Evolutionary conservation across 2,797 vertebrate species (phyloP), one percentile per base, ranked within the genome.

Genomic region (Pseudochromis fuscus): DNA sequence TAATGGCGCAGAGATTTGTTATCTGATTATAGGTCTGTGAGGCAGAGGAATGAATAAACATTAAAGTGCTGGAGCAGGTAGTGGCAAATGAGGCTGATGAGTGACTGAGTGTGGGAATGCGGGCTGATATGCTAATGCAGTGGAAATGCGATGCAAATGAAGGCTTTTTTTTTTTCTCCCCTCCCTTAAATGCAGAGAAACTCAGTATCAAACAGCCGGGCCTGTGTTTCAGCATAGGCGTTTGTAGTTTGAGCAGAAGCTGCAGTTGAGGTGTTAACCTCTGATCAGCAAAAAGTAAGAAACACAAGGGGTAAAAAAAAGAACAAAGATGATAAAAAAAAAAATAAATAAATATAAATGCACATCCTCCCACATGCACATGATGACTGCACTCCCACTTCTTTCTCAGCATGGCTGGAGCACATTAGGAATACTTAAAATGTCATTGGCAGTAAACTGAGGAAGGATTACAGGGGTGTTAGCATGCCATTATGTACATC

Each of bases 21-120:
- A 77, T 78, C 64, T 72, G 81, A 90, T 89, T 82, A 87, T 35
- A 74, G 79, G 77, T 81, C 53, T 84, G 63, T 2, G 2, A 76
- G 72, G 68, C 72, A 72, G 62, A 44, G 51, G 68, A 60, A 88
- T 86, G 85, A 87, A 89, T 88, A 88, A 84, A 89, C 82, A 90
- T 85, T 75, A 72, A 85, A 72, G 73, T 75, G 78, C 46, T 12
- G 23, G 59, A 80, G 85, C 80, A 84, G 85, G 81, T 78, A 79
- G 64, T 33, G 75, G 79, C 40, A 85, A 81, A 87, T 77, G 78
- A 88, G 78, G 59, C 70, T 78, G 77, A 83, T 82, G 83, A 88
- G 72, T 65, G 70, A 62, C 35, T 48, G 67, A 56, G 63, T 45
- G 69, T 42, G 58, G 37, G 55, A 67, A 74, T 16, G 60, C 44